Evolutionary conservation across 2,113 vertebrate genomes (phyloP).

Genomic region (Nematolebias whitei): DNA sequence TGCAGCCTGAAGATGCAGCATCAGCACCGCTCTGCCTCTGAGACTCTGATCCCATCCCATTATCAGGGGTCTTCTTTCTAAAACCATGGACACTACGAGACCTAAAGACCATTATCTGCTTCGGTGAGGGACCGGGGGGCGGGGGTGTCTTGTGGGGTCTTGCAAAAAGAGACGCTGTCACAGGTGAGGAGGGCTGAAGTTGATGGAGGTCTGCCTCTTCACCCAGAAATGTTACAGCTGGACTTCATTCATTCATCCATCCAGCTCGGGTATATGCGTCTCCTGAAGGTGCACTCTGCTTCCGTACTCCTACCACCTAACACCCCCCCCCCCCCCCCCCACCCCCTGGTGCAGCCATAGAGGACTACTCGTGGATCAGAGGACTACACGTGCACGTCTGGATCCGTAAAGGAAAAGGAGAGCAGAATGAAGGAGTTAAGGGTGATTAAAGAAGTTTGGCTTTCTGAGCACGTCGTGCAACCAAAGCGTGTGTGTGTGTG

Average conservation of each 20-base stretch:
- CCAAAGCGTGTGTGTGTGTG: constrained; percentile 9
- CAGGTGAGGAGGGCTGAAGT: constrained; percentile 31
- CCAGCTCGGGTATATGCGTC: not conserved
- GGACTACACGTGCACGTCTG: constrained; percentile 15
- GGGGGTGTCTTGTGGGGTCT: too few relatives aligned
- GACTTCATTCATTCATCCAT: too few relatives aligned
- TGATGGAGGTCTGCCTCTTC: too few relatives aligned
- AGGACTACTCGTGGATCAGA: constrained; percentile 17
- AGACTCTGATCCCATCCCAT: not conserved
- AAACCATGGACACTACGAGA: not conserved
- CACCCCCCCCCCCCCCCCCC: not conserved
- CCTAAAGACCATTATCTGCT: not conserved
- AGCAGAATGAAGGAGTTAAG: constrained; percentile 64
- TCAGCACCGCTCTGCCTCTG: constrained; percentile 5
- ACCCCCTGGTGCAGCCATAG: not conserved
- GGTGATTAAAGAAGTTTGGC: constrained; percentile 68
- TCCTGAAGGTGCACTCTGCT: constrained; percentile 6
- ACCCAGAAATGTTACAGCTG: not conserved
- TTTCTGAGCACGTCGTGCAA: constrained; percentile 72
- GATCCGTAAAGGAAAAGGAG: constrained; percentile 49
- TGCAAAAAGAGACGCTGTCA: not conserved
- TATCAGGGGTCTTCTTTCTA: too few relatives aligned
- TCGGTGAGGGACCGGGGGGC: not conserved
- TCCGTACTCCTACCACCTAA: constrained; percentile 20
- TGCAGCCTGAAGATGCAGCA: constrained; percentile 61